Base-by-base conservation (phyloP, 2,113 vertebrate genomes). In the Apteryx mantelli region DNA sequence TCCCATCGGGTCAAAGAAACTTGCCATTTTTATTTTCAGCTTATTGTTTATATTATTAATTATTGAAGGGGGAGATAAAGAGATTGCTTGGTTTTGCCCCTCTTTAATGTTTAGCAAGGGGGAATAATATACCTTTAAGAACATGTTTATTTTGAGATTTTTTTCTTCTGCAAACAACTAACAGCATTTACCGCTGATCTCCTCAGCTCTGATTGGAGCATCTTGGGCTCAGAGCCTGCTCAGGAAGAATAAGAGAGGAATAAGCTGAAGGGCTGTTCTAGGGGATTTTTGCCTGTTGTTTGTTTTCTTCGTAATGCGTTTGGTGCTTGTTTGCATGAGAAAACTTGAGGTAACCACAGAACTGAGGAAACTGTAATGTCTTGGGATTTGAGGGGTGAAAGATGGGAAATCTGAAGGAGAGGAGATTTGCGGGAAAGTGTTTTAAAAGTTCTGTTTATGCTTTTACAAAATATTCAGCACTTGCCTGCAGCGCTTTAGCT, bases 181-280 rank as follows among this genome's bases (percentile, higher is more conserved):
- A 63, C 0, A 0, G 55, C 3, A 3, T 84, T 96, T 84, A 70
- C 28, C 38, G 12, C 56, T 73, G 24, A 79, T 76, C 74, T 86
- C 34, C 52, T 91, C 70, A 84, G 77, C 22, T n/a, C 38, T 55
- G 78, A 63, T 61, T 86, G 61, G 53, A 77, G 66, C 68, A 8
- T 88, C 93, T 86, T 85, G 93, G 89, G 93, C 89, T 91, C 38
- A 61, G 63, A 96, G 87, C 94, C 94, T 79, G 66, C 63, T 85
- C 44, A 58, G 82, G 93, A 96, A 96, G 66, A 93, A n/a, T 65
- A 80, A 91, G 48, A n/a, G 78, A 93, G 86, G 95, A 91, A 91
- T 85, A 94, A 96, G 25, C 61, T 20, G 36, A 61, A 91, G 34
- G 78, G 44, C 61, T 76, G 50, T 66, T 96, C 85, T 48, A 80